These are phyloP conservation scores for Drosophila malerkotliana DNA, from an alignment of 1,140 invertebrate species.

Conservation along the genomic window DNA sequence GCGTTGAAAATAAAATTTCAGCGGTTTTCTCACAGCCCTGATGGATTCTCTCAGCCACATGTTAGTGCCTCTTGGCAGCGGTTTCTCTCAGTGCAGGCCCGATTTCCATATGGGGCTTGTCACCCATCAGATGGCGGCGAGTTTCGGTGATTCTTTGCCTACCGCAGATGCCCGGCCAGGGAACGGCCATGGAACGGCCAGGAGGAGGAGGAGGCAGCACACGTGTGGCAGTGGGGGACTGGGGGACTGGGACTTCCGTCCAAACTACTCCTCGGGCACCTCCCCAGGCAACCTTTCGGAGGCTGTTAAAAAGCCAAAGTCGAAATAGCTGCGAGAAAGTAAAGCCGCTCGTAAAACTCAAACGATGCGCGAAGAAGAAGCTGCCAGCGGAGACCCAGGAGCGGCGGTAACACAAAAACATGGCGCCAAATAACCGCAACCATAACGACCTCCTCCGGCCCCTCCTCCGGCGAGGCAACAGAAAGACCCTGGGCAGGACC, in stretches of 20 bases:
- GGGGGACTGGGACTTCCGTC: conserved; percentile 7
- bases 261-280: neutral
- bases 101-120: conserved; percentile 73
- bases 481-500: conserved; percentile 39
- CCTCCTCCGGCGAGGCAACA: conserved; percentile 3
- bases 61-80: neutral
- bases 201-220: conserved; percentile 54
- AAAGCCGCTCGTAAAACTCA: conserved; percentile 82
- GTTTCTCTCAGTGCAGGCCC: conserved; percentile 12
- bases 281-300: conserved; percentile 30
- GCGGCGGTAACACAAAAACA: conserved; percentile 57
- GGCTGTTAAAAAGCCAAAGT: conserved; percentile 78
- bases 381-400: conserved; percentile 1
- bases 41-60: neutral
- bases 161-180: conserved; percentile 54
- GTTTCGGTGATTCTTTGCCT: conserved; percentile 38
- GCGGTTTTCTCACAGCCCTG: conserved; percentile 34
- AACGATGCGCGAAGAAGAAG: conserved; percentile 63
- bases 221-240: conserved; percentile 52
- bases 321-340: conserved; percentile 80
- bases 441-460: conserved; percentile 54
- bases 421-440: conserved; percentile 82
- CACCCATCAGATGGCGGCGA: conserved; percentile 29
- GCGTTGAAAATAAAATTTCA: conserved; percentile 81
- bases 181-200: neutral